phyloP scores from a whole-genome alignment of 2,797 vertebrate genomes.

The Martes flavigula region DNA sequence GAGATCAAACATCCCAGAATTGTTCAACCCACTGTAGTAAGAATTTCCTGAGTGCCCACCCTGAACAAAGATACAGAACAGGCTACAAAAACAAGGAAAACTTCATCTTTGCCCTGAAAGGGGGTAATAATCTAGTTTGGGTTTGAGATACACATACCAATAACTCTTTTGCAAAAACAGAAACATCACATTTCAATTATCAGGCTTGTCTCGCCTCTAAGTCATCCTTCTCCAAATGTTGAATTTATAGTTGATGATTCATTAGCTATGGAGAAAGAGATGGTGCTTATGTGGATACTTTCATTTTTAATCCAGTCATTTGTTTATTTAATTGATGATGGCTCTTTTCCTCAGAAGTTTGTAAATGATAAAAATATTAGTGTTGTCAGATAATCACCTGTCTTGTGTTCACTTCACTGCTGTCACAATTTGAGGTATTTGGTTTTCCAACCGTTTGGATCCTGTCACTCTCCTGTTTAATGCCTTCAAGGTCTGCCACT shows the following conservation, averaged over 20 bases:
- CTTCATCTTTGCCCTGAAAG: conserved; percentile 14
- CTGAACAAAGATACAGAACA: not conserved
- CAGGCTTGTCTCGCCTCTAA: not conserved
- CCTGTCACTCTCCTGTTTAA: not conserved
- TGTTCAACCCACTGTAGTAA: conserved; percentile 4
- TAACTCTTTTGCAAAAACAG: not conserved
- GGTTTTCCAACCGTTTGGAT: conserved; percentile 13
- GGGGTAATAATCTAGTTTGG: not conserved
- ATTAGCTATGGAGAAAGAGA: conserved; percentile 28
- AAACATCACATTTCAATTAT: conserved; percentile 20
- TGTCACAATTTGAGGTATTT: not conserved
- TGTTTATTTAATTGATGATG: conserved; percentile 15
- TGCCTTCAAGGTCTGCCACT: not conserved
- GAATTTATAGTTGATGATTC: conserved; percentile 9
- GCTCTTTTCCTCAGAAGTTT: conserved; percentile 37
- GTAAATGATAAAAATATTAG: conserved; percentile 24
- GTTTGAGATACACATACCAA: not conserved
- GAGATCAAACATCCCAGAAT: conserved; percentile 55
- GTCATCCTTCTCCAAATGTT: conserved; percentile 12
- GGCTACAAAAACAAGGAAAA: not conserved
- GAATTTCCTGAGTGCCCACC: conserved; percentile 25
- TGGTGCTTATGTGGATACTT: not conserved
- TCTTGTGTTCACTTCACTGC: not conserved
- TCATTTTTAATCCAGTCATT: conserved; percentile 45
- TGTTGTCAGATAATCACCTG: not conserved